These are phyloP conservation scores for Ahaetulla prasina DNA, from an alignment of 2,113 vertebrate species.

Conservation along the genomic window DNA sequence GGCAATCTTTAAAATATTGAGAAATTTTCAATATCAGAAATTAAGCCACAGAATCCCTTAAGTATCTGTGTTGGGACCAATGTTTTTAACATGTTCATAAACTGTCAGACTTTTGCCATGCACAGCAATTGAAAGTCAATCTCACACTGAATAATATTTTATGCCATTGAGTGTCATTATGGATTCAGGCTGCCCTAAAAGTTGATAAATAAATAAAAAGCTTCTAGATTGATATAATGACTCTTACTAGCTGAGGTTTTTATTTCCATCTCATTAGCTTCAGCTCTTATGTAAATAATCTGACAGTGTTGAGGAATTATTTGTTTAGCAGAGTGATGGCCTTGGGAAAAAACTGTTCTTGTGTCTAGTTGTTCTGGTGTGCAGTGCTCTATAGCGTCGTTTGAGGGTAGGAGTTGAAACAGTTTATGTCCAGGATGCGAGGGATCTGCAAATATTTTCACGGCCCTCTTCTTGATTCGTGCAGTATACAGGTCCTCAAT, in stretches of 20 bases:
- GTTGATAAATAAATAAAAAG: background rate
- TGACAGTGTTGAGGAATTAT: too few species aligned
- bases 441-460: too few species aligned
- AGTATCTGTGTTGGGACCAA: background rate
- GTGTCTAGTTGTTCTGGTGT: too few species aligned
- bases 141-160: background rate
- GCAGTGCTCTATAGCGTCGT: too few species aligned
- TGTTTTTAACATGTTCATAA: background rate
- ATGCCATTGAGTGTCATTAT: background rate
- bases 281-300: background rate
- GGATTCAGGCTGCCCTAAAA: background rate
- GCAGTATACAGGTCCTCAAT: too few species aligned
- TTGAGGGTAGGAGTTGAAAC: too few species aligned
- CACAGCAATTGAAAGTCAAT: background rate
- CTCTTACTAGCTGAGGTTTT: background rate
- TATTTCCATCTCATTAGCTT: background rate
- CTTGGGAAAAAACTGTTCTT: too few species aligned
- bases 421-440: too few species aligned
- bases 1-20: conserved; percentile 22
- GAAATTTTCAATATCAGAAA: background rate
- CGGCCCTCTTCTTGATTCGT: too few species aligned
- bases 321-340: too few species aligned
- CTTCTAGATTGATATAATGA: background rate
- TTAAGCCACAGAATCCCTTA: background rate
- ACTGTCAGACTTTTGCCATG: background rate